Conservation (phyloP, 2,113 vertebrate genomes). For the Pedetes capensis region DNA sequence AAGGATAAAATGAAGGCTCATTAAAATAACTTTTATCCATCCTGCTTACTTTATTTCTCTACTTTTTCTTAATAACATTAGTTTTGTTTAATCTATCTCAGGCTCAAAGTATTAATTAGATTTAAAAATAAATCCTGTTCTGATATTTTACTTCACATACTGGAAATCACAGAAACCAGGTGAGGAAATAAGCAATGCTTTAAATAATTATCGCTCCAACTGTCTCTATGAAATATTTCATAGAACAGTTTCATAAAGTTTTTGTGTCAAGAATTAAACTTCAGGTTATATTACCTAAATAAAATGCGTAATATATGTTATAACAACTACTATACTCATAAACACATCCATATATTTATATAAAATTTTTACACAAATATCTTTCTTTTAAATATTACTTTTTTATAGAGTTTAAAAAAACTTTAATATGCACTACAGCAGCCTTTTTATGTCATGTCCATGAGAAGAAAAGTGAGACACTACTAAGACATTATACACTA, state of each 20-base stretch:
- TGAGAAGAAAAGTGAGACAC: not conserved
- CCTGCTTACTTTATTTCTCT: not conserved
- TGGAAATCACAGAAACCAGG: not conserved
- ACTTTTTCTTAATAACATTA: not conserved
- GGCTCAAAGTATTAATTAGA: not conserved
- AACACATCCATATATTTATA: not conserved
- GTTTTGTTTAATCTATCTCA: not conserved
- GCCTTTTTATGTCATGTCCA: not conserved
- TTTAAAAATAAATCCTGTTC: slow-evolving; percentile 35
- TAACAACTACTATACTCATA: not conserved
- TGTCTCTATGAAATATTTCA: not conserved
- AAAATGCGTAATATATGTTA: not conserved
- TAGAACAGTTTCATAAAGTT: not conserved
- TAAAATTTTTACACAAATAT: not conserved
- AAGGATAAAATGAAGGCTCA: not conserved
- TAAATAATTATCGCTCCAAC: not conserved
- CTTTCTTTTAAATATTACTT: not conserved
- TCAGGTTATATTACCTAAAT: not conserved
- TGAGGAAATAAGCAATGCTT: not conserved
- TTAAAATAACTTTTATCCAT: not conserved
- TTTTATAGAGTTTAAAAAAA: not conserved
- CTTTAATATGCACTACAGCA: not conserved
- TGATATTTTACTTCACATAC: not conserved
- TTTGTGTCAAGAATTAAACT: not conserved
- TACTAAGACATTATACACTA: not conserved